A percentile compares a stretch with the other conserved stretches of the same genome.
Evolutionary conservation across 1,140 invertebrate genomes (phyloP).

Genomic region (Drosophila eugracilis): DNA sequence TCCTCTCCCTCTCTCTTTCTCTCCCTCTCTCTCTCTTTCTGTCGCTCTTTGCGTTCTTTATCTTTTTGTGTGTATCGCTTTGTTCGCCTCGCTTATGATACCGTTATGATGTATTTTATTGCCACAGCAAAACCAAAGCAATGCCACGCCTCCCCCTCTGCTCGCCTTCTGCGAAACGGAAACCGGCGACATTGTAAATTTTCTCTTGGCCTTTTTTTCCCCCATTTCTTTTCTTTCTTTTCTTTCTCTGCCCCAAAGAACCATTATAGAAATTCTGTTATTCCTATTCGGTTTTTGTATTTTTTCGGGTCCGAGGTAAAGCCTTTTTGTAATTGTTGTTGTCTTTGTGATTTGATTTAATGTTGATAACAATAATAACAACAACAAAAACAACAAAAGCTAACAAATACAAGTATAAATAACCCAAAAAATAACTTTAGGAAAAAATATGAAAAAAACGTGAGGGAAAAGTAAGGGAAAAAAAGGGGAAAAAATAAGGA

Average conservation of each 20-base stretch:
- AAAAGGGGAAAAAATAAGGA: constrained; percentile 13
- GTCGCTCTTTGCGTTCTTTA: constrained; percentile 30
- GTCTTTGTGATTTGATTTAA: constrained; percentile 82
- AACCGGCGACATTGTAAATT: constrained; percentile 83
- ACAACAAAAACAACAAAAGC: too few species aligned
- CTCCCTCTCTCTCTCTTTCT: not conserved
- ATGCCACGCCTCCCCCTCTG: constrained; percentile 22
- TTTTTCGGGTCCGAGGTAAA: constrained; percentile 48
- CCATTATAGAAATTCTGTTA: constrained; percentile 66
- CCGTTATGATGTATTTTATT: constrained; percentile 84
- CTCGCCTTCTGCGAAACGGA: constrained; percentile 46
- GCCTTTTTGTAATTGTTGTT: constrained; percentile 79
- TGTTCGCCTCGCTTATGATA: constrained; percentile 80
- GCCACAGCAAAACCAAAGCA: constrained; percentile 79
- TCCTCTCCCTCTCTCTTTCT: too few species aligned
- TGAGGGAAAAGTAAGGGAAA: constrained; percentile 11
- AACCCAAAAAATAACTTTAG: constrained; percentile 71
- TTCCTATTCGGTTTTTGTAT: constrained; percentile 53
- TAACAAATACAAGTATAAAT: constrained; percentile 56
- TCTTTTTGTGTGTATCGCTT: constrained; percentile 65
- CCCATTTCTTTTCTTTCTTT: constrained; percentile 22
- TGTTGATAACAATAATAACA: constrained; percentile 82
- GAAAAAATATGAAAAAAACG: constrained; percentile 39
- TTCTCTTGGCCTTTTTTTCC: constrained; percentile 63
- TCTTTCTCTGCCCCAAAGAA: constrained; percentile 12